These are phyloP conservation scores for Podarcis cretensis DNA, from an alignment of 2,113 vertebrate species.

Conservation along the genomic window DNA sequence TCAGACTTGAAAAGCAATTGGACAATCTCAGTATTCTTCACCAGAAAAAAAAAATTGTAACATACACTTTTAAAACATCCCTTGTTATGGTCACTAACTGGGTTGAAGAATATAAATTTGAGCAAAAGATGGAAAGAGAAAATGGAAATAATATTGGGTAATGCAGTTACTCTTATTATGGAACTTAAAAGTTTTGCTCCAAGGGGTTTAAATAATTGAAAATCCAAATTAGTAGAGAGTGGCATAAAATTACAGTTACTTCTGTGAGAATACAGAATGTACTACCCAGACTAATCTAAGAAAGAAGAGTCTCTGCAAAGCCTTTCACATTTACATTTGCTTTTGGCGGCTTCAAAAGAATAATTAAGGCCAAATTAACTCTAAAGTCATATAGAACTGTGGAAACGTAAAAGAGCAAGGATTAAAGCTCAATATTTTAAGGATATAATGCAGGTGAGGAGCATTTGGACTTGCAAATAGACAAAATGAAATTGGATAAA, in stretches of 20 bases:
- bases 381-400: constrained; percentile 32
- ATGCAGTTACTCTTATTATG: constrained; percentile 35
- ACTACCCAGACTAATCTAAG: constrained; percentile 49
- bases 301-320: constrained; percentile 54
- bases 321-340: constrained; percentile 53
- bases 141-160: neutral
- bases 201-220: constrained; percentile 61
- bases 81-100: constrained; percentile 28
- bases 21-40: neutral
- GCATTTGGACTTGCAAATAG: constrained; percentile 9
- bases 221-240: constrained; percentile 62
- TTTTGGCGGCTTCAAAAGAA: constrained; percentile 33
- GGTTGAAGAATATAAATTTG: neutral
- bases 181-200: constrained; percentile 57
- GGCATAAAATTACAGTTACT: constrained; percentile 62
- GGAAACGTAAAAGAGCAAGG: constrained; percentile 31
- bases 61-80: neutral
- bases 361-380: constrained; percentile 23
- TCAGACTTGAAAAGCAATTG: constrained; percentile 12
- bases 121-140: constrained; percentile 34
- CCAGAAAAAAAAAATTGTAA: neutral
- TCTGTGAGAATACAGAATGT: constrained; percentile 62
- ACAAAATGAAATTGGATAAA: neutral
- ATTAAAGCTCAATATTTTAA: neutral
- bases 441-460: constrained; percentile 25